Evolutionary conservation across 2,113 vertebrate genomes (phyloP), one percentile per base, ranked within the genome.

Genomic region (Athene cunicularia): DNA sequence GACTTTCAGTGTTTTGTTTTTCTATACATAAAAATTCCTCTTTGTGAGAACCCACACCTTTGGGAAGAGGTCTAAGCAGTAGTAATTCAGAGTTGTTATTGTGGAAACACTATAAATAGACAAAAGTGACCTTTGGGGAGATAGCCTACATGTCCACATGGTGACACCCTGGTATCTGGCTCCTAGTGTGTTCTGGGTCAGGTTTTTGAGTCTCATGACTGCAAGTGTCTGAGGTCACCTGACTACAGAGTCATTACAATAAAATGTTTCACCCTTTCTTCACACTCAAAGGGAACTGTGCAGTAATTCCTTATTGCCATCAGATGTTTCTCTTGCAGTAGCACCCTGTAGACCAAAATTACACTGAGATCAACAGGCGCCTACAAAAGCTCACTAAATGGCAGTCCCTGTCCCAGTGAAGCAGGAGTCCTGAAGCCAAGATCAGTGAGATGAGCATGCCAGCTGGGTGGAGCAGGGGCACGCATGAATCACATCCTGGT

Each of bases 401-500:
- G 14, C 80, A 80, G 53, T 73, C 60, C 35, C 53, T 80, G 77
- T 88, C 87, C 53, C 2, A 21, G 19, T 52, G 49, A 70, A 86
- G 49, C 62, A 68, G 66, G 35, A 45, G 9, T 77, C 45, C 59
- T 80, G 83, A 30, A 62, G 66, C 30, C 80, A 62, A 66, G 91
- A 55, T 71, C n/a, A 68, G 66, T 0, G 33, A 71, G 97, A 96
- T 91, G 96, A 86, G 58, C 87, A 39, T 88, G 80, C 72, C 92
- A 91, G 84, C 74, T 89, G 94, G 95, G 94, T 96, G 96, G 96
- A 96, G 96, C 86, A 81, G 83, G 93, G 94, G 76, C 91, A 93
- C 1, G 0, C 93, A 96, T 97, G 96, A 97, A 93, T 97, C 96
- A 97, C 93, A 96, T 96, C 96, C 96, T 96, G 90, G 77, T 96